phyloP scores from a whole-genome alignment of 2,797 vertebrate genomes.

The Xiphophorus birchmanni region DNA sequence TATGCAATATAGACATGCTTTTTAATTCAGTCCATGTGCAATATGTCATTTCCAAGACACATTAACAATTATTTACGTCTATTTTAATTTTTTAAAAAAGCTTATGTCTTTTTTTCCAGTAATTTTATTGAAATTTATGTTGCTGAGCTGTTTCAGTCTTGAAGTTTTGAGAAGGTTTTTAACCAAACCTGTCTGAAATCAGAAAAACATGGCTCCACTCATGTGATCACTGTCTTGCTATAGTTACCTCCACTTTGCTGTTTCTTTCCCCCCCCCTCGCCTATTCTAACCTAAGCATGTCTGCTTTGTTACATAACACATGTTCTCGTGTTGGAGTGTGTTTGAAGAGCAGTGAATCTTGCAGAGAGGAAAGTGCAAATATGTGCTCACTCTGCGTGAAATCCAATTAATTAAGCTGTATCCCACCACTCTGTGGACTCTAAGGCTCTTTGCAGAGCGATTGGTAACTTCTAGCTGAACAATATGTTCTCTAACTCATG shows the following conservation, averaged over 20 bases:
- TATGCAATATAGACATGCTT: not conserved
- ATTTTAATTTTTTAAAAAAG: not conserved
- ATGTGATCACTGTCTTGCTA: not conserved
- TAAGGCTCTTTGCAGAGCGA: slow-evolving; percentile 28
- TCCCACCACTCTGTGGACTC: slow-evolving; percentile 26
- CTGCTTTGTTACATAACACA: slow-evolving; percentile 17
- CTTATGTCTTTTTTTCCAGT: not conserved
- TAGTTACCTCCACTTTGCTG: not conserved
- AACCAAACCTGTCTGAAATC: too few species aligned
- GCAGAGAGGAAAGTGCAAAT: slow-evolving; percentile 32
- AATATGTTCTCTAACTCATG: slow-evolving; percentile 59
- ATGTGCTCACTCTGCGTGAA: slow-evolving; percentile 65
- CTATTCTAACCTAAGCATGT: not conserved
- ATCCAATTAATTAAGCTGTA: slow-evolving; percentile 66
- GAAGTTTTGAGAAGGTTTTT: not conserved
- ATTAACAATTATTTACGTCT: not conserved
- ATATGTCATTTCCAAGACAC: not conserved
- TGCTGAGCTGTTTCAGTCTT: not conserved
- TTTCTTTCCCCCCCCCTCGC: not conserved
- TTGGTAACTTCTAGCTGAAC: slow-evolving; percentile 47
- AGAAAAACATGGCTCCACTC: too few species aligned
- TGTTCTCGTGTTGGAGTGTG: slow-evolving; percentile 16
- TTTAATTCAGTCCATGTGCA: not conserved
- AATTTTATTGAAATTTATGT: not conserved
- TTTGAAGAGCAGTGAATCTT: slow-evolving; percentile 35